Percentiles rank a stretch among this genome's conserved stretches.
phyloP scores from a whole-genome alignment of 1,140 invertebrate genomes.

The Euborellia annulipes region DNA sequence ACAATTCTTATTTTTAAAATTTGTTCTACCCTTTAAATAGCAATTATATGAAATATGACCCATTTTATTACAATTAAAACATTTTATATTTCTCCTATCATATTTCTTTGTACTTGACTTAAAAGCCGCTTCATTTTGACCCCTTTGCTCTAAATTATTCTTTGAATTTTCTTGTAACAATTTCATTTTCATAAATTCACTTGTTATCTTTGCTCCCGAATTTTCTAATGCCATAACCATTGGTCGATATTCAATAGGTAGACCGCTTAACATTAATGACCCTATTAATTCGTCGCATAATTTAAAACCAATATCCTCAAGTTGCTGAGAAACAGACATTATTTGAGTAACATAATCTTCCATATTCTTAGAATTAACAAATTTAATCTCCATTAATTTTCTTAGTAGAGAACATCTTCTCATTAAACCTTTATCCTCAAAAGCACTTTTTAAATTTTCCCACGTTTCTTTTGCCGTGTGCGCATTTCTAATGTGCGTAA shows the following conservation, averaged over 20 bases:
- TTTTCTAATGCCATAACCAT: conserved; percentile 24
- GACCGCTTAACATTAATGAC: conserved; percentile 17
- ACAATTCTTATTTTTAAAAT: not conserved
- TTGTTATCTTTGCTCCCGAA: conserved; percentile 17
- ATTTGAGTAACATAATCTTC: not conserved
- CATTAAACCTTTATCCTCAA: no score
- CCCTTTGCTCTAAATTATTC: not conserved
- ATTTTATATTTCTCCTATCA: not conserved
- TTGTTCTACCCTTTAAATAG: not conserved
- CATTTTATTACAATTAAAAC: not conserved
- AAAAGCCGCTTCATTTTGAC: no score
- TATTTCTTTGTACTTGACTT: no score
- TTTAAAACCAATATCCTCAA: conserved; percentile 11
- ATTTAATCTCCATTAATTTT: no score
- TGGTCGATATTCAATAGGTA: conserved; percentile 18
- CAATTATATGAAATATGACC: not conserved
- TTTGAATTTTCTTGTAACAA: conserved; percentile 18
- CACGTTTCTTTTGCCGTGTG: no score
- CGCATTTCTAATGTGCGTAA: no score
- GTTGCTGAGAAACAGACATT: not conserved
- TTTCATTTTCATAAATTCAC: conserved; percentile 21
- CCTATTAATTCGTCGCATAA: conserved; percentile 17
- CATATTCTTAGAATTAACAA: no score
- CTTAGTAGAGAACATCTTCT: no score
- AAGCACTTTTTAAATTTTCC: no score